These are phyloP conservation scores for Notarius lentiginosus DNA, from an alignment of 2,113 vertebrate genomes.

Conservation along the genomic window DNA sequence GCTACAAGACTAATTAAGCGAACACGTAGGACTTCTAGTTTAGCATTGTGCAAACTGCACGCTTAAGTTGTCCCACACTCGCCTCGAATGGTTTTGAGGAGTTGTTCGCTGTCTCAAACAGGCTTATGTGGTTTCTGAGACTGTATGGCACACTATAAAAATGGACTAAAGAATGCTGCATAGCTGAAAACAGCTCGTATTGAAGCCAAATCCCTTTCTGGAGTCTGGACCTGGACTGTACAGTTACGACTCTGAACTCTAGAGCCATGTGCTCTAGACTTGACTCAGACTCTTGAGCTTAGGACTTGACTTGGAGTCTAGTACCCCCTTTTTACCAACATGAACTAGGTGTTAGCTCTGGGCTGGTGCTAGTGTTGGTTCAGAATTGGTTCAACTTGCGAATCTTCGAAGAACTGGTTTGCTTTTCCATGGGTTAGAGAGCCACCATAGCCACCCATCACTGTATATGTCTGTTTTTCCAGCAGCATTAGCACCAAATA, in stretches of 20 bases:
- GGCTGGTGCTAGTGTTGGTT: too few relatives aligned
- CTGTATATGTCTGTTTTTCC: too few relatives aligned
- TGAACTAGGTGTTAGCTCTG: too few relatives aligned
- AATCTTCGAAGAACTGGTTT: too few relatives aligned
- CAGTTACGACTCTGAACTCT: not conserved
- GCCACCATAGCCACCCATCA: too few relatives aligned
- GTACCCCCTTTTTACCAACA: too few relatives aligned
- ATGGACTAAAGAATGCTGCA: conserved; percentile 11
- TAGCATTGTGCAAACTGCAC: not conserved
- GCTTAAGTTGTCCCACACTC: not conserved
- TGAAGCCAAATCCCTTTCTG: not conserved
- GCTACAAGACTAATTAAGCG: not conserved
- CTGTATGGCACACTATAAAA: conserved; percentile 4
- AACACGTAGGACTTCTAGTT: not conserved
- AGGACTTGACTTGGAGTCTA: too few relatives aligned
- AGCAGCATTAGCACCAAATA: too few relatives aligned
- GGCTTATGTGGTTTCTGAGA: conserved; percentile 11
- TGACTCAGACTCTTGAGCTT: not conserved
- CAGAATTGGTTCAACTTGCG: too few relatives aligned
- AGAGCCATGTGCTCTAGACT: not conserved
- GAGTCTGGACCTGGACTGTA: not conserved
- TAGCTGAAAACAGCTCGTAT: not conserved
- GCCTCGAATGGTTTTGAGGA: not conserved
- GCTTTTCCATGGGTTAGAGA: too few relatives aligned
- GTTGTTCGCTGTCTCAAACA: conserved; percentile 6